Evolutionary conservation across 37 sponge, comb jelly and placozoan genomes (phyloP), one percentile per base, ranked within the genome.

Genomic region (Bolinopsis microptera): DNA sequence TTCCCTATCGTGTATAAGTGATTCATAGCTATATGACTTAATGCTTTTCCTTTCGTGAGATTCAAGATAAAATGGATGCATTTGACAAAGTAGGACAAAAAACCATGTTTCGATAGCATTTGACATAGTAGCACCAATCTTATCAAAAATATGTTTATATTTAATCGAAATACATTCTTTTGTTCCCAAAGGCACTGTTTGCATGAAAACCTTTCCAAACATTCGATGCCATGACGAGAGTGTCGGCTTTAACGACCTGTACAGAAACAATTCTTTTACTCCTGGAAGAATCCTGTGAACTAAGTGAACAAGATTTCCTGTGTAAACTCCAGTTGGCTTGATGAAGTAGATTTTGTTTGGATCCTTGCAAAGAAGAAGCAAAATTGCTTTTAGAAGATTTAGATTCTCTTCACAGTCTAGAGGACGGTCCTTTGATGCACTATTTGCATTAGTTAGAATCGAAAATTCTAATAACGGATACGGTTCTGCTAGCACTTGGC

Each of bases 11-110:
- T 1, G 5, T 2, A 8, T 8, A 2, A 70, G 74, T 3, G 16
- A 70, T 26, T 70, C 74, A n/a, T 70, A 70, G 25, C 25, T n/a
- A 26, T n/a, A 70, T 5, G 74, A 8, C 74, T 22, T 70, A 9
- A 70, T 3, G 3, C 21, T 26, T 26, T n/a, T 22, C 30, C 74
- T 22, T n/a, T 22, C 21, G 16, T 26, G 25, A 26, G 25, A 22
- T n/a, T 70, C 74, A 3, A 70, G 5, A n/a, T n/a, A 70, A n/a
- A n/a, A 70, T 24, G 74, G 74, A n/a, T 70, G 74, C 28, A 70
- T 28, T n/a, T 70, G 74, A 26, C 74, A 70, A 5, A 70, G 26
- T 9, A 70, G n/a, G n/a, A n/a, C n/a, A n/a, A n/a, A n/a, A n/a
- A n/a, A n/a, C n/a, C n/a, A n/a, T n/a, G n/a, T n/a, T n/a, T n/a